Percentiles rank a stretch among this genome's conserved stretches.
Conservation (phyloP, 1,140 invertebrate species). For the Drosophila oshimai region DNA sequence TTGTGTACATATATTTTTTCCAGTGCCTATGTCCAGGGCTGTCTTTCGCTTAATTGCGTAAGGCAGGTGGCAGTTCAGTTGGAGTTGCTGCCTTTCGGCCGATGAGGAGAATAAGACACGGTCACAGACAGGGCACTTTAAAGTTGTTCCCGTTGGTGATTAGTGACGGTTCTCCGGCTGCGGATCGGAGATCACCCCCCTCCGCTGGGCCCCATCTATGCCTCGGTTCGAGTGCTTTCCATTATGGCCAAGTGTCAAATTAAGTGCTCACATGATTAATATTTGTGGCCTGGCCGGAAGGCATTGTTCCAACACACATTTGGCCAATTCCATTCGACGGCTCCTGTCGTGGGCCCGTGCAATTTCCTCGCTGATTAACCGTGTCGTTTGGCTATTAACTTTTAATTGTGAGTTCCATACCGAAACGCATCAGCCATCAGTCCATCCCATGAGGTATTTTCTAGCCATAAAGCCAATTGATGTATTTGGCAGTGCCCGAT, state of each 20-base stretch:
- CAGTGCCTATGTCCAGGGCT: slow-evolving; percentile 37
- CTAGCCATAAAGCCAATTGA: slow-evolving; percentile 52
- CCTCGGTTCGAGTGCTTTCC: slow-evolving; percentile 48
- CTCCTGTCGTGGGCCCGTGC: slow-evolving; percentile 44
- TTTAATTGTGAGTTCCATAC: slow-evolving; percentile 56
- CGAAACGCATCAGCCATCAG: slow-evolving; percentile 7
- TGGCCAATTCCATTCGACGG: slow-evolving; percentile 14
- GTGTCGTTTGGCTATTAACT: slow-evolving; percentile 75
- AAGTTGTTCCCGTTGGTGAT: slow-evolving; percentile 76
- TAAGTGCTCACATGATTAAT: slow-evolving; percentile 79
- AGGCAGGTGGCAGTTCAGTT: slow-evolving; percentile 73
- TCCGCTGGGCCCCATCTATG: background rate
- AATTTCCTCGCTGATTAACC: slow-evolving; percentile 73
- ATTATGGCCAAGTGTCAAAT: slow-evolving; percentile 80
- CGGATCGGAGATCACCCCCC: too few species aligned
- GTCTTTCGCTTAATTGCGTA: slow-evolving; percentile 73
- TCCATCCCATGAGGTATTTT: slow-evolving; percentile 40
- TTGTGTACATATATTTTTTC: too few species aligned
- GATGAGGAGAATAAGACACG: slow-evolving; percentile 67
- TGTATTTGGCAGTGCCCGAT: slow-evolving; percentile 41
- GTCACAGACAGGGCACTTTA: slow-evolving; percentile 69
- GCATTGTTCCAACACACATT: slow-evolving; percentile 41
- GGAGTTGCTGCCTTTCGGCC: slow-evolving; percentile 29
- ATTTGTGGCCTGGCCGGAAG: slow-evolving; percentile 37
- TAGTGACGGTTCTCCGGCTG: slow-evolving; percentile 57